Base-by-base conservation (phyloP, 2,888 invertebrate species). In the Prosopocoilus inquinatus region DNA sequence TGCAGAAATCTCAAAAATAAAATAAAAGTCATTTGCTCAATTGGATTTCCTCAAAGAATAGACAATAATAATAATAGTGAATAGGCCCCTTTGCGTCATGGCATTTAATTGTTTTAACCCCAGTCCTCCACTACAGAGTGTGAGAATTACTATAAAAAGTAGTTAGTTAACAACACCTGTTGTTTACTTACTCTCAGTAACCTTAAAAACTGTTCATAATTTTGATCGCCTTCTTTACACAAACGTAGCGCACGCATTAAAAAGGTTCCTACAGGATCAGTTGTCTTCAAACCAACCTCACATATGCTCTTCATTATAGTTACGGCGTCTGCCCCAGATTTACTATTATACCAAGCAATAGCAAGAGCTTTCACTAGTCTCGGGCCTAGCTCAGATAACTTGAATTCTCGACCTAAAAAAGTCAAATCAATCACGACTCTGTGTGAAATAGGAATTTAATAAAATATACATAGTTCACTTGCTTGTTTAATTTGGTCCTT, bases 231-330 rank as follows among this genome's bases (percentile, higher is more conserved):
- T 3, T 78, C 62, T 45, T 77, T 80, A 54, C 76, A 79, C 41
- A 79, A 72, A 2, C 73, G 72, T 57, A 82, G 75, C 57, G 82
- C 76, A 5, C 75, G 71, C 50, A 81, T 72, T 1, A 86, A 66
- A 54, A 85, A 79, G 49, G 81, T 71, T 0, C 85, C 86, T 0
- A 80, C 70, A 77, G 84, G 82, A 65, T 85, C 84, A 12, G 76
- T 75, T 1, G 72, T 75, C 16, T 81, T 79, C 11, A 52, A 43
- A 1, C 70, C 53, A 0, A 81, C 75, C 57, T 67, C 67, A 1
- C 70, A 64, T 9, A 84, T 69, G 5, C 80, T 79, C 58, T 81
- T 79, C 3, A 85, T 65, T 4, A 82, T 71, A 46, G 78, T 76
- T 0, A 80, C 69, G 0, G 79, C 82, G 0, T 74, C 76, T n/a